Evolutionary conservation across 2,888 invertebrate genomes (phyloP).

Genomic region (Taenaris catops): DNA sequence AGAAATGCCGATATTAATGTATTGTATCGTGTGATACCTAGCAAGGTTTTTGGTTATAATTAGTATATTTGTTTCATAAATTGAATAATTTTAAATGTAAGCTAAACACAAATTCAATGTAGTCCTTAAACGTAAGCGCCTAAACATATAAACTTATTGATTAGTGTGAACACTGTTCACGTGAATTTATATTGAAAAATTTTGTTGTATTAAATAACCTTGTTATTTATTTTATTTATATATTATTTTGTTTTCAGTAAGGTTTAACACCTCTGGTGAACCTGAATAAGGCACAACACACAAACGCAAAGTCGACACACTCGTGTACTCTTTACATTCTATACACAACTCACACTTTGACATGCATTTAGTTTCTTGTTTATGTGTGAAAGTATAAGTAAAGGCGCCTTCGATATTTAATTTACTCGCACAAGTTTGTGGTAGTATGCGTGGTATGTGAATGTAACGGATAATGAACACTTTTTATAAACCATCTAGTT

Average conservation of each 20-base stretch:
- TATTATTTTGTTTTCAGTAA: conserved; percentile 36
- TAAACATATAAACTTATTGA: no score
- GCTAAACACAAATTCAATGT: no score
- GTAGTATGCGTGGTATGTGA: conserved; percentile 1
- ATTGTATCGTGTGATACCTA: no score
- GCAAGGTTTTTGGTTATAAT: no score
- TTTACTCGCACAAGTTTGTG: conserved; percentile 15
- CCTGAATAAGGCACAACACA: conserved; percentile 45
- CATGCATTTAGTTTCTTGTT: conserved; percentile 24
- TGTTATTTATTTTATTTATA: conserved; percentile 16
- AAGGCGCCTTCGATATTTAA: conserved; percentile 36
- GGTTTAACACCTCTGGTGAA: conserved; percentile 43
- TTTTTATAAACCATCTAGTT: conserved; percentile 5
- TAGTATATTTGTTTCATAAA: no score
- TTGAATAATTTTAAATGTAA: no score
- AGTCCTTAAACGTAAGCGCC: no score
- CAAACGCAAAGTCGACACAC: conserved; percentile 38
- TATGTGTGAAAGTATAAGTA: conserved; percentile 46
- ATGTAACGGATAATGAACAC: conserved; percentile 1
- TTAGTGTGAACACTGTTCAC: no score
- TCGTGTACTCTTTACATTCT: conserved; percentile 38
- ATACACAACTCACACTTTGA: conserved; percentile 34
- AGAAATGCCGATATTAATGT: no score
- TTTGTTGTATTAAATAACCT: conserved; percentile 2
- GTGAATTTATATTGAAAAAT: neutral